phyloP scores from a whole-genome alignment of 2,113 vertebrate species.

The Laticauda colubrina region DNA sequence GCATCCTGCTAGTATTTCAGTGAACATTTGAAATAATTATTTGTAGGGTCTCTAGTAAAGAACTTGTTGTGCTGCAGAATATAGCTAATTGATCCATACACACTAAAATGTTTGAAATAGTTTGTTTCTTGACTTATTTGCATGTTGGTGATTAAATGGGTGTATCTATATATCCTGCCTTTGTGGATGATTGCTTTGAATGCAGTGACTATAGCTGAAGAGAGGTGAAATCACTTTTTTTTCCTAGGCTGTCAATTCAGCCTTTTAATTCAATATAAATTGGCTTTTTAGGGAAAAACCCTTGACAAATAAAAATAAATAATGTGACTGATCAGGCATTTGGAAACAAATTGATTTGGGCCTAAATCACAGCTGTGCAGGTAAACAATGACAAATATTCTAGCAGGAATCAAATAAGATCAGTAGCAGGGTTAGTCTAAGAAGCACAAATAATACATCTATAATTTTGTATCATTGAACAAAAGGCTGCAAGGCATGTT shows the following conservation, averaged over 20 bases:
- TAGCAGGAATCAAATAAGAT: background rate
- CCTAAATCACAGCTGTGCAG: background rate
- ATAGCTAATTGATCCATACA: background rate
- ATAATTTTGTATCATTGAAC: background rate
- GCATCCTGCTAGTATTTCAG: background rate
- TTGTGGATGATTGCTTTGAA: background rate
- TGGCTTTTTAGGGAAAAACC: constrained; percentile 5
- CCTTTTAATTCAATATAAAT: background rate
- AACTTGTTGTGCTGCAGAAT: background rate
- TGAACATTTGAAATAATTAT: background rate
- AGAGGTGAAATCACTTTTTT: background rate
- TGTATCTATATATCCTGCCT: background rate
- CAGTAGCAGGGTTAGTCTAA: background rate
- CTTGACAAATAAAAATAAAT: background rate
- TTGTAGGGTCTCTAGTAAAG: background rate
- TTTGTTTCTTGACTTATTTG: background rate
- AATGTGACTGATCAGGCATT: background rate
- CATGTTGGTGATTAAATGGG: background rate
- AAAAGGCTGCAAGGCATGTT: constrained; percentile 4
- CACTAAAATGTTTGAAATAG: background rate
- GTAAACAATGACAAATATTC: background rate
- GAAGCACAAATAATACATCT: background rate
- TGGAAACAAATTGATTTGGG: constrained; percentile 13
- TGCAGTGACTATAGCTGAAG: background rate
- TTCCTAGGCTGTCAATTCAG: background rate